Conservation (phyloP, 2,797 vertebrate genomes). For the Cuniculus paca region DNA sequence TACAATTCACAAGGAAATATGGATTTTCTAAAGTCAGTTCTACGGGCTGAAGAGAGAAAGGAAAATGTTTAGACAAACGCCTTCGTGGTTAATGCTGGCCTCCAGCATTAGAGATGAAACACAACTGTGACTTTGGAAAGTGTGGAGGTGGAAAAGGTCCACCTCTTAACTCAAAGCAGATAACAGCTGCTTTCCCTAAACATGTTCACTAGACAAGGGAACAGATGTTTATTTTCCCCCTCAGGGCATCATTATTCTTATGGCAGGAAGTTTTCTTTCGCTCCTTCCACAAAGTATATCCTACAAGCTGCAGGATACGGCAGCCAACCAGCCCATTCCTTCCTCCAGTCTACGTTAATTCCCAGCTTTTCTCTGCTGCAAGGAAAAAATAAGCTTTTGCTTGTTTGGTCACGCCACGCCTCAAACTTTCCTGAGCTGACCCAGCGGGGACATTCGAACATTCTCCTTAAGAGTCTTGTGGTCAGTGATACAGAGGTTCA, state of each 20-base stretch:
- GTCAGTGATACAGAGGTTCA: neutral
- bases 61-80: conserved; percentile 19
- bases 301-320: neutral
- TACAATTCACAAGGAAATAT: neutral
- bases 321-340: neutral
- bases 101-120: neutral
- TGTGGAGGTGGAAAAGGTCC: neutral
- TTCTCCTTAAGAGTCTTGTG: neutral
- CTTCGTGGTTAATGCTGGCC: neutral
- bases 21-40: neutral
- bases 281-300: conserved; percentile 11
- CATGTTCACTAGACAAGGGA: accelerated
- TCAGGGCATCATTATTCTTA: neutral
- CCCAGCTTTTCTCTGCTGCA: neutral
- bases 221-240: conserved; percentile 37
- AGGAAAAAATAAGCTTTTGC: neutral
- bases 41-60: neutral
- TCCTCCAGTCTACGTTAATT: neutral
- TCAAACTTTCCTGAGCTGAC: neutral
- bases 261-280: neutral
- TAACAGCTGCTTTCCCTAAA: conserved; percentile 42
- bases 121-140: neutral
- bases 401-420: neutral
- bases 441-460: neutral
- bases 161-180: conserved; percentile 1